These are phyloP conservation scores for Silurus lanzhouensis DNA, from an alignment of 2,797 vertebrate genomes.

Conservation along the genomic window DNA sequence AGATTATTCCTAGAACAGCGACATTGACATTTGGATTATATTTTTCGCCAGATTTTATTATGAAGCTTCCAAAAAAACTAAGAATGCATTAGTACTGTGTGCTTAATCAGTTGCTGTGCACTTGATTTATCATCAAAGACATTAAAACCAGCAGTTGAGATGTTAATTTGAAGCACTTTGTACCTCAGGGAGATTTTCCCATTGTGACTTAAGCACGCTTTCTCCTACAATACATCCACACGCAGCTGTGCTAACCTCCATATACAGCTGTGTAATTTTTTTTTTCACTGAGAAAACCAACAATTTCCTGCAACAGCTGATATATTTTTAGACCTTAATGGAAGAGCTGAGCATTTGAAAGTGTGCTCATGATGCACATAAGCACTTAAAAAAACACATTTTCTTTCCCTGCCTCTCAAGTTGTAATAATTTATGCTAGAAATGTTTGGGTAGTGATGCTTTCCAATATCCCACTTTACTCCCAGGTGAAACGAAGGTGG, in stretches of 20 bases:
- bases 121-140: not conserved
- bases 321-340: constrained; percentile 40
- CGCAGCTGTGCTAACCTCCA: not conserved
- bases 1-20: not conserved
- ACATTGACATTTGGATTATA: too few species aligned
- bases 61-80: not conserved
- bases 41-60: not conserved
- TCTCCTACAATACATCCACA: not conserved
- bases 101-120: constrained; percentile 9
- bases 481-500: constrained; percentile 39
- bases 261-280: not conserved
- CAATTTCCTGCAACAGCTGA: not conserved
- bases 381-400: constrained; percentile 24
- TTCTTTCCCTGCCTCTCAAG: constrained; percentile 15
- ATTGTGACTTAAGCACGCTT: not conserved
- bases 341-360: constrained; percentile 15
- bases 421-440: constrained; percentile 27
- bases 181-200: not conserved
- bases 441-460: constrained; percentile 24
- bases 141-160: constrained; percentile 5
- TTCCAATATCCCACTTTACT: constrained; percentile 39
- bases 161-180: not conserved
- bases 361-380: constrained; percentile 23
- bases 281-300: not conserved
- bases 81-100: constrained; percentile 11